Evolutionary conservation across 2,113 vertebrate genomes (phyloP).

Genomic region (Triplophysa tibetana): DNA sequence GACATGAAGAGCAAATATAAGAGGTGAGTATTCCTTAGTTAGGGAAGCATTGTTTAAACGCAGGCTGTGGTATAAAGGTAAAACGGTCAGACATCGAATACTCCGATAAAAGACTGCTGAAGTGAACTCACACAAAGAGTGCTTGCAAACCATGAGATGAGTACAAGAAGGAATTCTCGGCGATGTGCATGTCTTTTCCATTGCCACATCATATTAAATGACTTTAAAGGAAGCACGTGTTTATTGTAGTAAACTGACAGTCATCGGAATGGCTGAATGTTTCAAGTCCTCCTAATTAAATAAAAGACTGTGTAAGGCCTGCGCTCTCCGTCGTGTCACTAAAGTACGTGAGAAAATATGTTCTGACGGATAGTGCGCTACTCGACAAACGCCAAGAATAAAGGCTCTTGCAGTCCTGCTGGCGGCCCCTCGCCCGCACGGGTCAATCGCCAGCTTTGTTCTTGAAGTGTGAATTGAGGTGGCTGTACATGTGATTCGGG

Average conservation of each 20-base stretch:
- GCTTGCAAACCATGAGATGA: neutral
- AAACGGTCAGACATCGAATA: neutral
- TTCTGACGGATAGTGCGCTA: constrained; percentile 11
- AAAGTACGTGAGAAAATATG: constrained; percentile 25
- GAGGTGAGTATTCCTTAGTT: neutral
- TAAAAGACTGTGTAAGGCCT: constrained; percentile 56
- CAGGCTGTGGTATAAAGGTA: neutral
- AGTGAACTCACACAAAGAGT: neutral
- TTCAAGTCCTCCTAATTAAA: constrained; percentile 69
- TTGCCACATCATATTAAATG: constrained; percentile 2
- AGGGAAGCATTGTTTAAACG: neutral
- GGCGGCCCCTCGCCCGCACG: constrained; percentile 55
- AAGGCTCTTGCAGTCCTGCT: constrained; percentile 32
- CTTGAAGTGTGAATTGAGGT: constrained; percentile 95
- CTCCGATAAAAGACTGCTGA: neutral
- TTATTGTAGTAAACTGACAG: constrained; percentile 59
- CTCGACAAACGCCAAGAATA: constrained; percentile 45
- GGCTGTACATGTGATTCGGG: constrained; percentile 86
- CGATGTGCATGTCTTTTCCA: neutral
- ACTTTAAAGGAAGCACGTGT: constrained; percentile 27
- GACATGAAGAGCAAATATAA: neutral
- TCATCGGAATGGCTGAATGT: neutral
- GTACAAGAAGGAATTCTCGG: neutral
- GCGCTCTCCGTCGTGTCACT: constrained; percentile 12
- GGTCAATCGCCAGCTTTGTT: constrained; percentile 77